Base-by-base conservation (phyloP, 2,888 invertebrate species). In the Leptinotarsa rubiginosa region DNA sequence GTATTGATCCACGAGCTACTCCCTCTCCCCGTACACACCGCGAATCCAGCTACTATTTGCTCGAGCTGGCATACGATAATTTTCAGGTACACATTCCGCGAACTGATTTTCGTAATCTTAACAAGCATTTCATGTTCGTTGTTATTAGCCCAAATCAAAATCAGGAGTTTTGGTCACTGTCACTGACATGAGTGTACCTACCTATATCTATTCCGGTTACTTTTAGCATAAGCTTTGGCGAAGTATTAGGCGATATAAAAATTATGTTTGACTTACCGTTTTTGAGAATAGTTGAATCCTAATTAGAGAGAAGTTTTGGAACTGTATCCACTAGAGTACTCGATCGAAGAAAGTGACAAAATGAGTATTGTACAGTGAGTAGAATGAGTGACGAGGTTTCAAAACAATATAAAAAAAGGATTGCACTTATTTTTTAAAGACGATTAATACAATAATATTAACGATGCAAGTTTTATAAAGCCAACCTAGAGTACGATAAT, bases 401-500 rank as follows among this genome's bases (percentile, higher is more conserved):
- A 78, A 78, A 82, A 82, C 79, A 75, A 81, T 81, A 80, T 82
- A 82, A 83, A 85, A 83, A 85, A 85, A 84, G 82, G 84, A 87
- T 86, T 86, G 86, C 87, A 87, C 87, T 85, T 86, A 85, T 84
- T 84, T 85, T 84, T 81, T 84, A 77, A 85, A 84, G 83, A 84
- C 80, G 82, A 83, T 84, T 83, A 82, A 84, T 85, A 84, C 81
- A 83, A 83, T 83, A 84, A 84, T 84, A 84, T 84, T 85, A 87
- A 86, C 84, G 85, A 86, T 86, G 85, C 85, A 86, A 75, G 84
- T 84, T 81, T 83, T 85, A 85, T 86, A 83, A 82, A 87, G 87
- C 87, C 86, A 87, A 87, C 85, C 86, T 85, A 87, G 84, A 83
- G 83, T 87, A 87, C 85, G 85, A 86, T 83, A 86, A 86, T 79